Evolutionary conservation across 1,140 invertebrate species (phyloP).

Genomic region (Anastatus disparis): DNA sequence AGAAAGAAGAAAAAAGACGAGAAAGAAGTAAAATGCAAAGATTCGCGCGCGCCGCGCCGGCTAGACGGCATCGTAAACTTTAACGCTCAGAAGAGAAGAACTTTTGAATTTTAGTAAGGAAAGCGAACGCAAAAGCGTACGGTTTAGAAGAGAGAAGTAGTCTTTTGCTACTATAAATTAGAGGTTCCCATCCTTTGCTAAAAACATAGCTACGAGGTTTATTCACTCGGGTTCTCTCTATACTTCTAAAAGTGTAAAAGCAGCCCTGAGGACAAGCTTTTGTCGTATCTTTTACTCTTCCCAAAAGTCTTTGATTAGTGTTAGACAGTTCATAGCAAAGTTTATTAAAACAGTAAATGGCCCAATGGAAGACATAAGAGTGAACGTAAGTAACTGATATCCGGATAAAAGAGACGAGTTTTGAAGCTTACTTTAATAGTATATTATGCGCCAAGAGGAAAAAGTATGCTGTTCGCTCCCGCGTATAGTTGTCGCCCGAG

Average conservation of each 20-base stretch:
- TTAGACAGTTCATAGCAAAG: not conserved
- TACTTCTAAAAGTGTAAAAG: no score
- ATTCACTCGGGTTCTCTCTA: no score
- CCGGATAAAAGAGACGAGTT: no score
- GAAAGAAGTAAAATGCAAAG: conserved; percentile 30
- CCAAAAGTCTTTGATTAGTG: not conserved
- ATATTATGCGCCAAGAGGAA: no score
- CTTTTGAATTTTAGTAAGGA: conserved; percentile 63
- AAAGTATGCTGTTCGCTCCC: no score
- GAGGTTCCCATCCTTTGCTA: conserved; percentile 43
- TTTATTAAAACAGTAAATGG: conserved; percentile 25
- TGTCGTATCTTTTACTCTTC: not conserved
- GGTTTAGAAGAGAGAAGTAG: conserved; percentile 42
- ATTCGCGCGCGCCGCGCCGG: conserved; percentile 53
- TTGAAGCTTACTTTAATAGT: no score
- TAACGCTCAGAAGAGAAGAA: conserved; percentile 45
- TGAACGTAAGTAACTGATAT: no score
- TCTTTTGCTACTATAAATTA: conserved; percentile 58
- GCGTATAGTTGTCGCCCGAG: no score
- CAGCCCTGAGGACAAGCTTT: not conserved
- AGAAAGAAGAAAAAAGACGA: conserved; percentile 19
- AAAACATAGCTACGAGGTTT: no score
- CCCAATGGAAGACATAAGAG: no score
- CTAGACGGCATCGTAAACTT: conserved; percentile 63
- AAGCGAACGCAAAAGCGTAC: conserved; percentile 26